Percentiles rank a stretch among this genome's conserved stretches.
These are phyloP conservation scores for Bombus pascuorum DNA, from an alignment of 1,140 invertebrate genomes.

Conservation along the genomic window DNA sequence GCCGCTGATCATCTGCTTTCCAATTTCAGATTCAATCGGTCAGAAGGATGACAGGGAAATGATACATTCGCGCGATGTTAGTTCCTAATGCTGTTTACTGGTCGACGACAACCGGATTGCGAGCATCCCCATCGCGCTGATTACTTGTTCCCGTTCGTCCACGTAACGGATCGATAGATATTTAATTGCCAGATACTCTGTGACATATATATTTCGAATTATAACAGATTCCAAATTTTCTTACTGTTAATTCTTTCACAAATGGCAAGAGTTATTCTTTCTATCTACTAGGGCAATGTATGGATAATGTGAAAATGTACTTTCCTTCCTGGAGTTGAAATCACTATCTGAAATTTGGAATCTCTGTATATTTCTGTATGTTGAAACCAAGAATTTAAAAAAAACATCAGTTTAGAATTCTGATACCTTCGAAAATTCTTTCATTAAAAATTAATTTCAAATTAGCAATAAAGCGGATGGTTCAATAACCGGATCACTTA, in stretches of 20 bases:
- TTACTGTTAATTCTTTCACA: background rate
- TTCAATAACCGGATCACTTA: too few species aligned
- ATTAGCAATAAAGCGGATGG: too few species aligned
- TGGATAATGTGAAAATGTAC: too few species aligned
- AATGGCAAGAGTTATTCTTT: background rate
- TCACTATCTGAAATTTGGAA: background rate
- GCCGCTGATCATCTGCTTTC: constrained; percentile 20
- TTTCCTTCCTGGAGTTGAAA: background rate
- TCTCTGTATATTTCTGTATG: background rate
- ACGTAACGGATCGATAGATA: background rate
- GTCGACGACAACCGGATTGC: constrained; percentile 34
- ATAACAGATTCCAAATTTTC: background rate
- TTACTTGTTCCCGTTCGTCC: background rate
- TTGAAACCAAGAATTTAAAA: background rate
- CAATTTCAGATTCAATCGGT: constrained; percentile 49
- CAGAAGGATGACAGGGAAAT: constrained; percentile 44
- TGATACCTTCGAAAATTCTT: background rate
- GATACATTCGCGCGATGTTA: constrained; percentile 35
- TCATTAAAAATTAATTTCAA: background rate
- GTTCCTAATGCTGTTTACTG: constrained; percentile 44
- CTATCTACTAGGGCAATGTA: too few species aligned
- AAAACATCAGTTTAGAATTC: background rate
- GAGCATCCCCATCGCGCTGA: constrained; percentile 18
- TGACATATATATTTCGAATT: background rate
- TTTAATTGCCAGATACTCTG: constrained; percentile 2